Percentiles rank a stretch among this genome's conserved stretches.
Conservation (phyloP, 2,113 vertebrate genomes). For the Rhineura floridana region DNA sequence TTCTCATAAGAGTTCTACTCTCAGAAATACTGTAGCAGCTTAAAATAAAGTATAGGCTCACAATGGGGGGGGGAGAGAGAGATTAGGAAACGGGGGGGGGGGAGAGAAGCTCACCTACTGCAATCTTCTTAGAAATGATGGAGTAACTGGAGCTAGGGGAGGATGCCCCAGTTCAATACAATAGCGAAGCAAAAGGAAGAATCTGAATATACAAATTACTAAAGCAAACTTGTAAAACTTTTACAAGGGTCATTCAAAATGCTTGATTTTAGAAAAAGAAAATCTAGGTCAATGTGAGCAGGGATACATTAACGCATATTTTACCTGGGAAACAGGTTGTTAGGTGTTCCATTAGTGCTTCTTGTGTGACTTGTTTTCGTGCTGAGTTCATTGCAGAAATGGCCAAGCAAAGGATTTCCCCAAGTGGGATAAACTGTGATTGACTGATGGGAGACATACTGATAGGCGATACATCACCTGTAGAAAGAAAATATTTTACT, state of each 20-base stretch:
- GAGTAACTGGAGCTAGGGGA: no score
- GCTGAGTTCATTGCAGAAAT: conserved; percentile 98
- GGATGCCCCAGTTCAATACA: neutral
- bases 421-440: conserved; percentile 98
- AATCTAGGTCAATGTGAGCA: neutral
- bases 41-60: neutral
- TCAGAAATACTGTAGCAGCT: neutral
- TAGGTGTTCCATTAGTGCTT: conserved; percentile 96
- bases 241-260: neutral
- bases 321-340: conserved; percentile 98
- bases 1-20: neutral
- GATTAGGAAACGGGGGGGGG: neutral
- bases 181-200: neutral
- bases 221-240: neutral
- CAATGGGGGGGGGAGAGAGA: neutral
- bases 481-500: conserved; percentile 56
- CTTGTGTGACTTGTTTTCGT: conserved; percentile 96
- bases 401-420: conserved; percentile 98
- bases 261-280: conserved; percentile 6
- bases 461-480: conserved; percentile 99
- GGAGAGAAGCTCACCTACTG: neutral
- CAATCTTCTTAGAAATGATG: neutral
- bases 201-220: neutral
- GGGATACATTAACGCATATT: neutral
- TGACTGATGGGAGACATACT: conserved; percentile 99